Evolutionary conservation across 2,888 invertebrate species (phyloP).

Genomic region (Pollenia amentaria): DNA sequence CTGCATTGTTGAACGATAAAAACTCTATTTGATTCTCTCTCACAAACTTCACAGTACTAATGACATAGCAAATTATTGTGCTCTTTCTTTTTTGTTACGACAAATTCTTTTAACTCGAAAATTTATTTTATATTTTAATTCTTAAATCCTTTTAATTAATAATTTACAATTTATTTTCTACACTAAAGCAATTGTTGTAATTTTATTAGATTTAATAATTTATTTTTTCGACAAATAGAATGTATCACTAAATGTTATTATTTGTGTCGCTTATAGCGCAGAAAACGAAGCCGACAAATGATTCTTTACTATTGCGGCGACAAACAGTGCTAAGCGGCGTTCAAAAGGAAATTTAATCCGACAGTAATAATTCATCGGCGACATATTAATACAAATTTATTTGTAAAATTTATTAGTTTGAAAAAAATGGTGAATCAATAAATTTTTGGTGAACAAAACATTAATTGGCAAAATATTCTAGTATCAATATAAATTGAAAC

Average conservation of each 20-base stretch:
- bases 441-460: too few relatives aligned
- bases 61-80: constrained; percentile 71
- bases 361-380: too few relatives aligned
- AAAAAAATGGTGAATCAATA: too few relatives aligned
- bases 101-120: constrained; percentile 26
- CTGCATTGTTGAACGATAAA: constrained; percentile 63
- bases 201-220: background rate
- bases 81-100: constrained; percentile 60
- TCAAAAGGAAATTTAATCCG: too few relatives aligned
- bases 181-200: background rate
- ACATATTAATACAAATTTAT: too few relatives aligned
- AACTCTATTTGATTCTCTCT: constrained; percentile 67
- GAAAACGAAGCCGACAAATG: constrained; percentile 4
- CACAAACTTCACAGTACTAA: constrained; percentile 66
- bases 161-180: background rate
- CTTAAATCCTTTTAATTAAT: background rate
- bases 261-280: constrained; percentile 27
- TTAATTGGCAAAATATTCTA: too few relatives aligned
- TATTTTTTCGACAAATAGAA: constrained; percentile 6
- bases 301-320: background rate
- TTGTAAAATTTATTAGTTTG: too few relatives aligned
- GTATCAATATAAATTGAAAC: too few relatives aligned
- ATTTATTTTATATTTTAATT: background rate
- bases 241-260: constrained; percentile 34
- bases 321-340: background rate